These are phyloP conservation scores for Pitta sordida DNA, from an alignment of 2,113 vertebrate genomes.

Conservation along the genomic window DNA sequence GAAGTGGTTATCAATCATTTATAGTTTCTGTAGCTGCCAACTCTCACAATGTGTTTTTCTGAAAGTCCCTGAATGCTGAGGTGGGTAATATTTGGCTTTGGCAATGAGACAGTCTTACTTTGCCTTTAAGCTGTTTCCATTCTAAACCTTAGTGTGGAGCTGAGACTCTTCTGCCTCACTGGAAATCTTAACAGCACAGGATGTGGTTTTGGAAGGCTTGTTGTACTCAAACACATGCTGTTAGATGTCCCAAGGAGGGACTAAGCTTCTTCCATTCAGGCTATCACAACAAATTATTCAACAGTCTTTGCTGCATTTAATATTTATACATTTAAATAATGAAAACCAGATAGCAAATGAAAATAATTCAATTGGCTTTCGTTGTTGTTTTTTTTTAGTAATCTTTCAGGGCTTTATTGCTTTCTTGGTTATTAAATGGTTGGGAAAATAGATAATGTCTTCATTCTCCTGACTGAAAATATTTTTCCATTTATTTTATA, in stretches of 20 bases:
- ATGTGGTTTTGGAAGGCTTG: background rate
- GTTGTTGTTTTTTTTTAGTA: background rate
- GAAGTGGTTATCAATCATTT: background rate
- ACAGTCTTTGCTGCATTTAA: background rate
- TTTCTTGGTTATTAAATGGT: background rate
- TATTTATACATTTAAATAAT: background rate
- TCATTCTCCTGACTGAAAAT: background rate
- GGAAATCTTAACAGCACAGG: background rate
- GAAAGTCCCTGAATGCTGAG: background rate
- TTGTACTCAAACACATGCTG: background rate
- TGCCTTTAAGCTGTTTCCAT: background rate
- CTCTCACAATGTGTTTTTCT: background rate
- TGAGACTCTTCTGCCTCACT: background rate
- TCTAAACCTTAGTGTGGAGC: background rate
- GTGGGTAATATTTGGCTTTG: background rate
- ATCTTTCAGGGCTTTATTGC: background rate
- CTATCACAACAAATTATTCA: background rate
- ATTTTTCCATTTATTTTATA: background rate
- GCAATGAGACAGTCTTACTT: background rate
- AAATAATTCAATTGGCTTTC: background rate
- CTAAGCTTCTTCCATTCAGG: background rate
- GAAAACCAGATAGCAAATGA: background rate
- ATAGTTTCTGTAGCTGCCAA: background rate
- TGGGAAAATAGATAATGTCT: background rate
- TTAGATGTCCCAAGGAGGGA: background rate